Percentiles rank a stretch among this genome's conserved stretches.
Conservation (phyloP, 2,888 invertebrate species). For the Pomacea canaliculata region DNA sequence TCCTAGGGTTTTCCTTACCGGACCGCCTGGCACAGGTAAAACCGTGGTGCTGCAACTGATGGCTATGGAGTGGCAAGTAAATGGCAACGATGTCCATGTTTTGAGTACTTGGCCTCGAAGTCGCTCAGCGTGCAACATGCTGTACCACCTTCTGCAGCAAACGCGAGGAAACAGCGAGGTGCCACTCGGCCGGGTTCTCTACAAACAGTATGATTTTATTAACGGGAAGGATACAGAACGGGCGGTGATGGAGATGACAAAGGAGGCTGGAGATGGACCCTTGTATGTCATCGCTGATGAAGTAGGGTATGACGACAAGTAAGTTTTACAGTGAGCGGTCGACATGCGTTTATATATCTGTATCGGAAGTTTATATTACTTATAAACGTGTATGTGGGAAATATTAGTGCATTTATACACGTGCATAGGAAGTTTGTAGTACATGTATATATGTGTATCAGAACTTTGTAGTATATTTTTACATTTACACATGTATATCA, state of each 20-base stretch:
- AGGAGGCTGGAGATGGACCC: too few species aligned
- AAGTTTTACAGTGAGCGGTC: too few species aligned
- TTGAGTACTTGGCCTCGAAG: background rate
- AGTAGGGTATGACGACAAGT: too few species aligned
- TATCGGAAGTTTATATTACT: too few species aligned
- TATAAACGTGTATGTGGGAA: too few species aligned
- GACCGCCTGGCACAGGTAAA: background rate
- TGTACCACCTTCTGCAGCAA: background rate
- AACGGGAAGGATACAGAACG: background rate
- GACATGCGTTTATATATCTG: too few species aligned
- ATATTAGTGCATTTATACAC: too few species aligned
- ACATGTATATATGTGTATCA: too few species aligned
- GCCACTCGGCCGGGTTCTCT: background rate
- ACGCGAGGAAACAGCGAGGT: background rate
- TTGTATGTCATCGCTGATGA: too few species aligned
- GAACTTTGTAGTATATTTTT: too few species aligned
- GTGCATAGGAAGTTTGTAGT: too few species aligned
- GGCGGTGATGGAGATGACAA: background rate
- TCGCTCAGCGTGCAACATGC: background rate
- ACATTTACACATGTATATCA: too few species aligned
- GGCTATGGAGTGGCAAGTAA: background rate
- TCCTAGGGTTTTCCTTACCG: background rate
- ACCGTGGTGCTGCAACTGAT: background rate
- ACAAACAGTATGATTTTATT: background rate
- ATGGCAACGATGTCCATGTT: background rate